A percentile compares a stretch with the other conserved stretches of the same genome.
Conservation (phyloP, 2,797 vertebrate species). For the Cephalopachus bancanus region DNA sequence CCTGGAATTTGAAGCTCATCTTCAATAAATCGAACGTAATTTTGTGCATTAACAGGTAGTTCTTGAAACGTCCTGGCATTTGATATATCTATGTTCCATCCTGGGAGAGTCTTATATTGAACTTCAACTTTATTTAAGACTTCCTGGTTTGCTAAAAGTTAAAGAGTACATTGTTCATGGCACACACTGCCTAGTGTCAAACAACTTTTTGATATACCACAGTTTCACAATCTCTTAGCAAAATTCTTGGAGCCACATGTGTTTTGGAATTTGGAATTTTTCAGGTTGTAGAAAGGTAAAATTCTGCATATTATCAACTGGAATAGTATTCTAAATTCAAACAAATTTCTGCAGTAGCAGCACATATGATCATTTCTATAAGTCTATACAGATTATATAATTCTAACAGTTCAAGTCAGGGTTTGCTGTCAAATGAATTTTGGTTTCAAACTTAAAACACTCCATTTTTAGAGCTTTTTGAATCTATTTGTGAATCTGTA, state of each 20-base stretch:
- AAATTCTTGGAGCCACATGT: not conserved
- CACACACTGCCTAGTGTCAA: not conserved
- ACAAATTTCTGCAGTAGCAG: constrained; percentile 32
- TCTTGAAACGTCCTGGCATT: constrained; percentile 94
- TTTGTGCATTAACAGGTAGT: constrained; percentile 96
- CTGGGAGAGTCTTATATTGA: constrained; percentile 96
- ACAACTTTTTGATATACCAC: not conserved
- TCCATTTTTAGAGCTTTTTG: not conserved
- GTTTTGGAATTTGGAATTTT: constrained; percentile 18
- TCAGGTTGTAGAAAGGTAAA: constrained; percentile 2
- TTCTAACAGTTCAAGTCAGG: not conserved
- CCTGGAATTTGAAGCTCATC: constrained; percentile 94
- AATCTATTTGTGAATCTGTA: not conserved
- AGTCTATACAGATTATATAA: not conserved
- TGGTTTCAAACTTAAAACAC: not conserved
- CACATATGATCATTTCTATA: not conserved
- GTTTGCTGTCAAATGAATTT: not conserved
- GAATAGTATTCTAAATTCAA: not conserved
- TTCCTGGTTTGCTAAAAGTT: constrained; percentile 95
- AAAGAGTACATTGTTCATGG: constrained; percentile 63
- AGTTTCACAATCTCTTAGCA: not conserved
- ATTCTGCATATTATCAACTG: not conserved
- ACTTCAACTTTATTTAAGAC: constrained; percentile 97
- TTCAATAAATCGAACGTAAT: constrained; percentile 96
- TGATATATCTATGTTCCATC: constrained; percentile 97